Evolutionary conservation across 2,888 invertebrate species (phyloP), one percentile per base, ranked within the genome.

Genomic region (Tuberolachnus salignus): DNA sequence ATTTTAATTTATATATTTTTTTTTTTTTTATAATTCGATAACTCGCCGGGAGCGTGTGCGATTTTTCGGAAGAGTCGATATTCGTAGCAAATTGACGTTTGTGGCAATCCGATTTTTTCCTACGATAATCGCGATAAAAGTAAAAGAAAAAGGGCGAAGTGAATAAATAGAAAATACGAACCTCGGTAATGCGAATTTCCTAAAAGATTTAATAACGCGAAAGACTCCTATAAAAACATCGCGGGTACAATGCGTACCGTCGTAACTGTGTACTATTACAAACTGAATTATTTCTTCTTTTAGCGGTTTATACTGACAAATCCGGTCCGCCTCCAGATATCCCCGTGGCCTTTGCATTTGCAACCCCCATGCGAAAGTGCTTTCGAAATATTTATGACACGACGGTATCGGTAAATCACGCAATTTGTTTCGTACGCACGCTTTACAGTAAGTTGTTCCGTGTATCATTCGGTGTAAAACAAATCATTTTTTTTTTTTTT

Each of bases 311-410:
- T n/a, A 66, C 55, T 19, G 14, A 34, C 67, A 78, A 78, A 78
- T 67, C 78, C 46, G 14, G 23, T 51, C 78, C 78, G 11, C 67
- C 78, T 75, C n/a, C 75, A 34, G 59, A 75, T n/a, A n/a, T 75
- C 69, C 49, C 67, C 57, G 49, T 16, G 34, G 34, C 66, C 49
- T 10, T 42, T 21, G 42, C 67, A 23, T 13, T 34, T 34, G 34
- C n/a, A n/a, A n/a, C 34, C 34, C 34, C n/a, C 6, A 4, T 34
- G n/a, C 23, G 21, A 69, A 69, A 69, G 78, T 51, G 42, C 51
- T 78, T 42, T n/a, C 59, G 69, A 78, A 78, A 69, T 69, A 78
- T 78, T 78, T 78, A 78, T 78, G 67, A 51, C 16, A 49, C 67
- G n/a, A 49, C 67, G 51, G 61, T 78, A 61, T 69, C 57, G 42